A percentile compares a stretch with the other conserved stretches of the same genome.
These are phyloP conservation scores for Caligus rogercresseyi DNA, from an alignment of 1,140 invertebrate species.

Conservation along the genomic window DNA sequence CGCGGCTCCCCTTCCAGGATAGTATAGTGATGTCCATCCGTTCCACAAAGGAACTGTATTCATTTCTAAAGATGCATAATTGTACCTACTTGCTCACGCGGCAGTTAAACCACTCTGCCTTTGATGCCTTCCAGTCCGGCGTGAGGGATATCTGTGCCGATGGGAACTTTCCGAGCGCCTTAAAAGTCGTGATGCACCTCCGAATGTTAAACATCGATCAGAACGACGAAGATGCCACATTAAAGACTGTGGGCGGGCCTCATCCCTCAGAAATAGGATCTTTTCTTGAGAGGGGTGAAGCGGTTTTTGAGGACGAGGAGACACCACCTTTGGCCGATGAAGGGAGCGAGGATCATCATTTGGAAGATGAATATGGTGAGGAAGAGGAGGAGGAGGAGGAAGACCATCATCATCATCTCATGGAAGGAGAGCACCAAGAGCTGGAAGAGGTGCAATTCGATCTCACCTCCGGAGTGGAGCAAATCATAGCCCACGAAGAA, in stretches of 20 bases:
- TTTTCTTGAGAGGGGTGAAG: neutral
- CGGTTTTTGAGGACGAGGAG: too few species aligned
- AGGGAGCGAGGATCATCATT: neutral
- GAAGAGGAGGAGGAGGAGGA: neutral
- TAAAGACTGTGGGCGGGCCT: neutral
- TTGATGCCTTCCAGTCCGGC: neutral
- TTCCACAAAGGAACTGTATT: neutral
- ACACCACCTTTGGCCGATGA: neutral
- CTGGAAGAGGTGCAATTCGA: neutral
- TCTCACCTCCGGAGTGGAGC: neutral
- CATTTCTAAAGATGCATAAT: neutral
- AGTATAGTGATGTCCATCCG: neutral
- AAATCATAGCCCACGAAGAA: neutral
- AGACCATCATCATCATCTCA: neutral
- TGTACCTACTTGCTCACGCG: neutral
- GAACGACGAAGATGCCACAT: neutral
- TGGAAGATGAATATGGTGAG: neutral
- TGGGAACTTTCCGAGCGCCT: neutral
- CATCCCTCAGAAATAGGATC: too few species aligned
- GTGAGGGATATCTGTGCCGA: neutral
- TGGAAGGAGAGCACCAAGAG: neutral
- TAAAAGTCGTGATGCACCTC: neutral
- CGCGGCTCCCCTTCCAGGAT: neutral
- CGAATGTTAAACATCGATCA: neutral
- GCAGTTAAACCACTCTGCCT: neutral